These are phyloP conservation scores for Agrochola lychnidis DNA, from an alignment of 2,888 invertebrate species.

Conservation along the genomic window DNA sequence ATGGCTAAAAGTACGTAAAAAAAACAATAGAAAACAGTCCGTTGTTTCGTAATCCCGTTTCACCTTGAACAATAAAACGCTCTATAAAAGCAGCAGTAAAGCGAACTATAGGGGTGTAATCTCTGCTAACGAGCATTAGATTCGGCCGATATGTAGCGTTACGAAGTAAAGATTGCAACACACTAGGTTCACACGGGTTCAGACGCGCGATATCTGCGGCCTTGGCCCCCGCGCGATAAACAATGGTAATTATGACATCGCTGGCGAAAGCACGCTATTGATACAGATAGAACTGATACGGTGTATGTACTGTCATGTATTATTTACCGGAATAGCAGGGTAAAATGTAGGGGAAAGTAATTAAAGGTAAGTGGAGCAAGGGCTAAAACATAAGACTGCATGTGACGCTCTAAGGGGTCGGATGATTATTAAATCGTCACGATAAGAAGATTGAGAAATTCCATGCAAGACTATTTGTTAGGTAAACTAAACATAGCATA, in stretches of 20 bases:
- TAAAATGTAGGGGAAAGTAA: background rate
- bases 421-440: too few species aligned
- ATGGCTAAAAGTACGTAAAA: background rate
- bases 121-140: constrained; percentile 61
- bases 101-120: constrained; percentile 63
- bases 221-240: constrained; percentile 82
- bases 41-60: constrained; percentile 29
- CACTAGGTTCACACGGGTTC: constrained; percentile 75
- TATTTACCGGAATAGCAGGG: background rate
- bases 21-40: constrained; percentile 14
- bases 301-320: constrained; percentile 32
- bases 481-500: background rate
- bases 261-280: constrained; percentile 69
- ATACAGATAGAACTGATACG: constrained; percentile 43
- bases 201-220: constrained; percentile 77
- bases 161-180: constrained; percentile 59
- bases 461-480: background rate
- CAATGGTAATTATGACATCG: constrained; percentile 81
- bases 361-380: constrained; percentile 11
- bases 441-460: background rate
- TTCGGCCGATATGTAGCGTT: constrained; percentile 50
- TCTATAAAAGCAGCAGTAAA: constrained; percentile 42
- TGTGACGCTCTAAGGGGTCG: too few species aligned
- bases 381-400: background rate
- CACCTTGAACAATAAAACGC: constrained; percentile 34